Evolutionary conservation across 2,797 vertebrate species (phyloP).

Genomic region (Limosa lapponica): DNA sequence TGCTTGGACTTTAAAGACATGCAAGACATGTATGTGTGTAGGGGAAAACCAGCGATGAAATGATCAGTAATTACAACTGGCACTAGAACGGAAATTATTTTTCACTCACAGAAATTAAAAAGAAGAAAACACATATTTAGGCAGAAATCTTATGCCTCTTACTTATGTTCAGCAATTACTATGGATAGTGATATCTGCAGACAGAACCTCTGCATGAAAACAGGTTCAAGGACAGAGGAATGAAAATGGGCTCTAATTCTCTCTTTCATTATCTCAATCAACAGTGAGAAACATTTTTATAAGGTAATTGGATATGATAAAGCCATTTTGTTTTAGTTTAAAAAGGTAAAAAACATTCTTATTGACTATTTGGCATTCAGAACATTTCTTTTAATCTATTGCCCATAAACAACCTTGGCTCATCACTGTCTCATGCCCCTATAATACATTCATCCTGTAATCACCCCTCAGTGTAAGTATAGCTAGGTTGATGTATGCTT

Average conservation of each 20-base stretch:
- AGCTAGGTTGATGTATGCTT: neutral
- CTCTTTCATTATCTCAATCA: neutral
- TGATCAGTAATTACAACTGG: neutral
- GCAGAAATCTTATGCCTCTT: neutral
- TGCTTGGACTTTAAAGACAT: neutral
- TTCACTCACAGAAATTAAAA: neutral
- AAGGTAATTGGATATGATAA: neutral
- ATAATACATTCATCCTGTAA: neutral
- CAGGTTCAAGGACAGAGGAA: neutral
- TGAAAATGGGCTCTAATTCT: neutral
- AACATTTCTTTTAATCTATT: neutral
- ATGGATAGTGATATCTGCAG: neutral
- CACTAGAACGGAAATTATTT: neutral
- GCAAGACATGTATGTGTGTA: neutral
- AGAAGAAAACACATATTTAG: neutral
- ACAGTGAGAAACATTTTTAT: neutral
- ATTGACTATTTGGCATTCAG: neutral
- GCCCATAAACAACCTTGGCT: neutral
- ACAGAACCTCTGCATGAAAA: neutral
- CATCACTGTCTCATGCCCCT: neutral
- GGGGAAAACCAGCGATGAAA: neutral
- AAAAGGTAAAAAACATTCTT: neutral
- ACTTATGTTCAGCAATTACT: neutral
- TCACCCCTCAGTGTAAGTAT: neutral
- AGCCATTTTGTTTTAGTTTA: neutral